Conservation (phyloP, 2,797 vertebrate genomes). For the Acipenser oxyrinchus region DNA sequence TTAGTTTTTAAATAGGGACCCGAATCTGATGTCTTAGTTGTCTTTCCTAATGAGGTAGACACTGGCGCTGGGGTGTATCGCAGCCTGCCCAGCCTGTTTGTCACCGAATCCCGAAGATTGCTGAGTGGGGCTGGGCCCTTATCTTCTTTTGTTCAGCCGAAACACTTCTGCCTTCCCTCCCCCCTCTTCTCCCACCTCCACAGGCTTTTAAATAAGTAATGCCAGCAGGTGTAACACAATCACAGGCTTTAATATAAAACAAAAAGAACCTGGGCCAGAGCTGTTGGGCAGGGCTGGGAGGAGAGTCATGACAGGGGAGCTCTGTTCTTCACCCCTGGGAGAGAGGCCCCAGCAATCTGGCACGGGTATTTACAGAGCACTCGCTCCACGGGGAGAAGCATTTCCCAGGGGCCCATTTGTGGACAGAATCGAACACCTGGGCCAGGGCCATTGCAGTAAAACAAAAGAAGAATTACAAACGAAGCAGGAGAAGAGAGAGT, state of each 20-base stretch:
- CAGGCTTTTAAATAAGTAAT: conserved; percentile 28
- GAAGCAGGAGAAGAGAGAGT: too few species aligned
- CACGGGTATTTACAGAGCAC: conserved; percentile 40
- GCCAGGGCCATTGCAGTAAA: conserved; percentile 52
- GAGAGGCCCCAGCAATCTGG: conserved; percentile 27
- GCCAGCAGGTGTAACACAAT: conserved; percentile 23
- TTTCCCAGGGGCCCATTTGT: conserved; percentile 44
- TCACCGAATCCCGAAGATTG: background rate
- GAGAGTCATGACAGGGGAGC: conserved; percentile 8
- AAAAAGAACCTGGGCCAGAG: conserved; percentile 12
- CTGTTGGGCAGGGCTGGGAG: background rate
- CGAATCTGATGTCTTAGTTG: too few species aligned
- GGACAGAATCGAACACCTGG: conserved; percentile 49
- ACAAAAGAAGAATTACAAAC: conserved; percentile 16
- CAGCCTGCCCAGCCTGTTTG: too few species aligned
- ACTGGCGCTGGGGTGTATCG: too few species aligned
- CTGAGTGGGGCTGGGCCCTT: background rate
- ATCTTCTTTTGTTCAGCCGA: background rate
- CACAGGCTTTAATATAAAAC: conserved; percentile 15
- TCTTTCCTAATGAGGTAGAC: too few species aligned
- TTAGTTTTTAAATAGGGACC: too few species aligned
- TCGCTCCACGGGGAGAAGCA: conserved; percentile 47
- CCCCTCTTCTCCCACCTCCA: conserved; percentile 19
- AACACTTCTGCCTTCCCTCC: conserved; percentile 8
- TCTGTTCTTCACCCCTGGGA: conserved; percentile 21